These are phyloP conservation scores for Drosophila sulfurigaster DNA, from an alignment of 1,140 invertebrate genomes.

Conservation along the genomic window DNA sequence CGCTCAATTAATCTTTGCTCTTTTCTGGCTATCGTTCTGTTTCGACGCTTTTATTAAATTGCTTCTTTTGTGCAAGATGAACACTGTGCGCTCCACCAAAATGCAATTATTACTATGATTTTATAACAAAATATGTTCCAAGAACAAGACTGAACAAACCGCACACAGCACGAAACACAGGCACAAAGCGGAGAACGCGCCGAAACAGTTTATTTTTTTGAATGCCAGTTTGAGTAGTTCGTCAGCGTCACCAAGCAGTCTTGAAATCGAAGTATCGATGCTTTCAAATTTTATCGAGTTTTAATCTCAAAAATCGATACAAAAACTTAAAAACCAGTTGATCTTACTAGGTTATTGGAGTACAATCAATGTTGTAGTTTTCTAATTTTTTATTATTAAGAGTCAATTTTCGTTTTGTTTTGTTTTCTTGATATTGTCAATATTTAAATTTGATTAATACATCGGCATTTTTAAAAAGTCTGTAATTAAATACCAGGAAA, in stretches of 20 bases:
- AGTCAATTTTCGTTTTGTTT: too few species aligned
- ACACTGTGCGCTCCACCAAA: not conserved
- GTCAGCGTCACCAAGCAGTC: conserved; percentile 34
- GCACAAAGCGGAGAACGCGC: conserved; percentile 70
- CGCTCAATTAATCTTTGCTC: not conserved
- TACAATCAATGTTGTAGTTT: too few species aligned
- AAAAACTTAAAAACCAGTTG: too few species aligned
- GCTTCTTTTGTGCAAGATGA: not conserved
- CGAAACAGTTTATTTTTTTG: conserved; percentile 73
- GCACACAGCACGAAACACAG: conserved; percentile 49
- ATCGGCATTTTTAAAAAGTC: too few species aligned
- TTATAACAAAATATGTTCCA: conserved; percentile 25
- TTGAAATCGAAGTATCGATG: too few species aligned
- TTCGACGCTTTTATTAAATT: not conserved
- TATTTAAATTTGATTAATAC: too few species aligned
- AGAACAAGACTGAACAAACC: conserved; percentile 8
- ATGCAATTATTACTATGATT: conserved; percentile 13
- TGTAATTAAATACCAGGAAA: not conserved
- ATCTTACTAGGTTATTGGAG: too few species aligned
- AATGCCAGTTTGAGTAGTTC: conserved; percentile 47
- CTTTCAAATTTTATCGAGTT: too few species aligned
- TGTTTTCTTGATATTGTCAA: too few species aligned
- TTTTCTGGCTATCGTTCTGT: not conserved
- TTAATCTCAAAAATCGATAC: too few species aligned
- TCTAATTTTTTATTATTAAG: too few species aligned